These are phyloP conservation scores for Virgularia gustaviana DNA, from an alignment of 92 coral and sea anemone species.

Conservation along the genomic window DNA sequence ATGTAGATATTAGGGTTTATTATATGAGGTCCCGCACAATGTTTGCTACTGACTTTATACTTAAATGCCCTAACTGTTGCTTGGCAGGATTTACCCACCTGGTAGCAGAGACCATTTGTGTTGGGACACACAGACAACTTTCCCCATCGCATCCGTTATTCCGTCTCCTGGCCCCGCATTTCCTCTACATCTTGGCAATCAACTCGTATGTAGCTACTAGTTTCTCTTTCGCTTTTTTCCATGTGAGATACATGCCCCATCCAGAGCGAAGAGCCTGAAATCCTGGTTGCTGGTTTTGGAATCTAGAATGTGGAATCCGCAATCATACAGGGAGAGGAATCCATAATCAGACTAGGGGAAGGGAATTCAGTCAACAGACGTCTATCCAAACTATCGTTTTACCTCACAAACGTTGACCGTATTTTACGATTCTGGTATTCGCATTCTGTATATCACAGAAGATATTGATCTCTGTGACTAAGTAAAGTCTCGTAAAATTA, in stretches of 20 bases:
- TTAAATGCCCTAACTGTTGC: background rate
- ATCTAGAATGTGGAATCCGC: background rate
- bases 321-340: too few species aligned
- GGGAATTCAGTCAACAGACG: too few species aligned
- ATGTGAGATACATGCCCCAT: background rate
- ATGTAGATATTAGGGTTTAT: background rate
- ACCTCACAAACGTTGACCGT: too few species aligned
- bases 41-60: background rate
- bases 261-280: too few species aligned
- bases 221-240: background rate
- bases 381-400: too few species aligned
- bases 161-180: conserved; percentile 33
- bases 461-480: too few species aligned
- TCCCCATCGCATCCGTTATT: conserved; percentile 38
- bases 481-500: too few species aligned
- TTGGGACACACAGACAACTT: conserved; percentile 30
- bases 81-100: conserved; percentile 18
- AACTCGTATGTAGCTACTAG: conserved; percentile 40
- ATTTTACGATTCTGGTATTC: too few species aligned
- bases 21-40: background rate
- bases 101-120: conserved; percentile 24
- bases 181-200: conserved; percentile 26
- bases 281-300: background rate
- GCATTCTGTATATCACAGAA: too few species aligned
- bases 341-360: too few species aligned